Evolutionary conservation across 92 coral and sea anemone species (phyloP).

Genomic region (Montipora capitata): DNA sequence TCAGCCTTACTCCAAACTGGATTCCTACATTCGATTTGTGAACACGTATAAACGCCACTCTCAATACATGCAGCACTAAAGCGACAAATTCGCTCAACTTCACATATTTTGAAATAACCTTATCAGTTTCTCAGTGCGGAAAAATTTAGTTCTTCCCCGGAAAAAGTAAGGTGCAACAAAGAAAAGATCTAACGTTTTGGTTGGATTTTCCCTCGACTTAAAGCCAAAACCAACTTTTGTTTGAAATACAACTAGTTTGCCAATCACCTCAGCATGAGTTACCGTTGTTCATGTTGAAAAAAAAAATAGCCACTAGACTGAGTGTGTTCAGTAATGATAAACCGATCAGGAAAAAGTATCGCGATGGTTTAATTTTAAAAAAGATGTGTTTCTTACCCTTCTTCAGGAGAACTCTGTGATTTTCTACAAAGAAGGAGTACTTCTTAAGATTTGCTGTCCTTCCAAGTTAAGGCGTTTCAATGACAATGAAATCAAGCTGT

Average conservation of each 20-base stretch:
- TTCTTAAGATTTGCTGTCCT: not conserved
- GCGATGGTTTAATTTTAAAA: not conserved
- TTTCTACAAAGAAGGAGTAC: not conserved
- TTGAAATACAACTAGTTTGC: not conserved
- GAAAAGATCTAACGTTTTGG: not conserved
- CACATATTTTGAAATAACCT: not conserved
- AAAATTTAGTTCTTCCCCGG: not conserved
- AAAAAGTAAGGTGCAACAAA: not conserved
- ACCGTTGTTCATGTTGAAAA: too few species aligned
- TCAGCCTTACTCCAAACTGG: too few species aligned
- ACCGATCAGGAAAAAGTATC: not conserved
- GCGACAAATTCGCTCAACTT: not conserved
- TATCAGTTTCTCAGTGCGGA: not conserved
- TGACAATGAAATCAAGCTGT: not conserved
- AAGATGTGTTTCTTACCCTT: not conserved
- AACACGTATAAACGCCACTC: too few species aligned
- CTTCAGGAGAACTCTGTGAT: not conserved
- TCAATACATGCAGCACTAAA: not conserved
- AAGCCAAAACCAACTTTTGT: not conserved
- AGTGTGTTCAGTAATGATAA: too few species aligned
- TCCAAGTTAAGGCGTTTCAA: not conserved
- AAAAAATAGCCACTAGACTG: too few species aligned
- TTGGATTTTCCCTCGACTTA: not conserved
- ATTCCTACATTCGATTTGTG: too few species aligned
- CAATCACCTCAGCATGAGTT: too few species aligned